Percentiles rank a stretch among this genome's conserved stretches.
Evolutionary conservation across 1,140 invertebrate genomes (phyloP).

Genomic region (Melanaphis sacchari): DNA sequence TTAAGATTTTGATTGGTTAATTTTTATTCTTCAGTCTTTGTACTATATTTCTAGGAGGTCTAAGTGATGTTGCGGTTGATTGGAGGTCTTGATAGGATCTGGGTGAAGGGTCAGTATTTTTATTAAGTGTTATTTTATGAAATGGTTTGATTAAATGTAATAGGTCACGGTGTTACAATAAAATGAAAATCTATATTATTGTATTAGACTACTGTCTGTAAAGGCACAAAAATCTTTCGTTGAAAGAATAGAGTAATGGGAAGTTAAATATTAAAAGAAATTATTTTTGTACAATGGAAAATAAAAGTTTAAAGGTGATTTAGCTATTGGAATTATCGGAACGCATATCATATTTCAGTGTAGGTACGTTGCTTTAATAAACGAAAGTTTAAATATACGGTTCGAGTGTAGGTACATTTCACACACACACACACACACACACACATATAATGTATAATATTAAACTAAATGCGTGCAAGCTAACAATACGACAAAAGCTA

Average conservation of each 20-base stretch:
- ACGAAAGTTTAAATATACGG: not conserved
- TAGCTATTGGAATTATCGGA: not conserved
- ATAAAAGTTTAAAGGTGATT: not conserved
- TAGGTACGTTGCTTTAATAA: not conserved
- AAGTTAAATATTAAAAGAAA: not conserved
- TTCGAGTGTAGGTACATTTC: not conserved
- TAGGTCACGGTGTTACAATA: not conserved
- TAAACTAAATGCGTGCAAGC: not conserved
- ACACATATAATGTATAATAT: not conserved
- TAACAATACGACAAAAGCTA: not conserved
- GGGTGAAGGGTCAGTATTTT: too few species aligned
- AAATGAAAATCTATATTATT: not conserved
- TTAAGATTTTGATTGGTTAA: too few species aligned
- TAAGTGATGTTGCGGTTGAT: too few species aligned
- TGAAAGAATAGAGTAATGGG: not conserved
- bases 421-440: not conserved
- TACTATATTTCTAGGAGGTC: too few species aligned
- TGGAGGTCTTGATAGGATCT: too few species aligned
- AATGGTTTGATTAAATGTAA: too few species aligned
- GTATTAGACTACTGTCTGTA: not conserved
- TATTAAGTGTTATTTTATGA: too few species aligned
- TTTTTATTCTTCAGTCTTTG: too few species aligned
- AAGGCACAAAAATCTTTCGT: not conserved
- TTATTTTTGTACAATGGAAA: conserved; percentile 9
- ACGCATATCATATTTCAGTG: not conserved